phyloP scores from a whole-genome alignment of 1,140 invertebrate species.

The Dendroctonus ponderosae region DNA sequence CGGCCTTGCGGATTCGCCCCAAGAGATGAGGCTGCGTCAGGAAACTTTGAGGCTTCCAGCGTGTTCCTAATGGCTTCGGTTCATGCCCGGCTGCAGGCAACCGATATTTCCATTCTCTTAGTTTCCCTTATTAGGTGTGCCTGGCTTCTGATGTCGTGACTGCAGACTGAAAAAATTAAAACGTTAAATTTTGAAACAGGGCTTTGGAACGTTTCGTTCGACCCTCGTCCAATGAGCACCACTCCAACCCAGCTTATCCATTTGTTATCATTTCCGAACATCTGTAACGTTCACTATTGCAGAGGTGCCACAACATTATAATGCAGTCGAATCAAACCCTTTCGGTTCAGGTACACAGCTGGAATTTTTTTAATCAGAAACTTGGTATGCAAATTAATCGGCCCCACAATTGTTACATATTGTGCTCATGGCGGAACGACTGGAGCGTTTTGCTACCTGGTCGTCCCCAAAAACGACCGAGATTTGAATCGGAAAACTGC shows the following conservation, averaged over 20 bases:
- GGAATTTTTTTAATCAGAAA: slow-evolving; percentile 34
- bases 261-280: slow-evolving; percentile 19
- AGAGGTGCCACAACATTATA: slow-evolving; percentile 25
- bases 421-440: slow-evolving; percentile 36
- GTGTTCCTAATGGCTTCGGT: slow-evolving; percentile 27
- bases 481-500: slow-evolving; percentile 25
- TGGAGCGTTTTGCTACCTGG: slow-evolving; percentile 30
- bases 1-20: slow-evolving; percentile 25
- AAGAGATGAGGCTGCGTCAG: slow-evolving; percentile 28
- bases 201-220: neutral
- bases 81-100: slow-evolving; percentile 20
- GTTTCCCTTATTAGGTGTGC: neutral
- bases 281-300: slow-evolving; percentile 22
- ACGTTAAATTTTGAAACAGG: neutral
- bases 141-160: neutral
- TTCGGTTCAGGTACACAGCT: slow-evolving; percentile 41
- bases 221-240: no score
- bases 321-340: slow-evolving; percentile 26
- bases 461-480: slow-evolving; percentile 16
- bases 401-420: slow-evolving; percentile 40
- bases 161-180: no score
- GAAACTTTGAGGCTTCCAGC: slow-evolving; percentile 25
- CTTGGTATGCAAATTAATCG: slow-evolving; percentile 40
- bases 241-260: neutral
- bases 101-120: slow-evolving; percentile 21